These are phyloP conservation scores for Saguinus imperator DNA, from an alignment of 2,113 vertebrate species.

Conservation along the genomic window DNA sequence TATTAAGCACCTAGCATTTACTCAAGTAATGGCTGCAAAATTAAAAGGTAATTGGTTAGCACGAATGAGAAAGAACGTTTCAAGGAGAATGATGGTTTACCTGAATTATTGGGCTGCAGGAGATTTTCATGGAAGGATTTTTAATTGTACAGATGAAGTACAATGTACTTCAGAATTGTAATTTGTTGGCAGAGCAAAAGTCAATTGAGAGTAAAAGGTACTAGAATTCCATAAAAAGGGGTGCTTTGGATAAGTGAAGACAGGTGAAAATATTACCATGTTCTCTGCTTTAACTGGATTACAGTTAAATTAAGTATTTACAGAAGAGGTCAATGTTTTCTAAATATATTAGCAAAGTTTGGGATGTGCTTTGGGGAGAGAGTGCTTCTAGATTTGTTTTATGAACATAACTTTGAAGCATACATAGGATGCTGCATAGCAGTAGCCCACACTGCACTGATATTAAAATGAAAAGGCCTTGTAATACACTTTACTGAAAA, in stretches of 20 bases:
- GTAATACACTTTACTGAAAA: background rate
- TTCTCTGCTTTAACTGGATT: background rate
- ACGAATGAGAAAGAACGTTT: background rate
- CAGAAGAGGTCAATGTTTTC: background rate
- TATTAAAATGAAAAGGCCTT: rapidly evolving
- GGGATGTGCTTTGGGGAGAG: background rate
- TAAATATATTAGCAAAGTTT: rapidly evolving
- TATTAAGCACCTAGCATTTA: no score
- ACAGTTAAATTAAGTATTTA: rapidly evolving
- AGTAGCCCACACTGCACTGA: rapidly evolving
- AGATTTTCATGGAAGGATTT: background rate
- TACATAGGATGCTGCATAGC: rapidly evolving
- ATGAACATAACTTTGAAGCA: background rate
- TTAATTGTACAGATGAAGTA: background rate
- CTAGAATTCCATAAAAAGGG: background rate
- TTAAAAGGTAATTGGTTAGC: rapidly evolving
- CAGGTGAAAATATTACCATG: rapidly evolving
- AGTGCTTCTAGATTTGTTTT: background rate
- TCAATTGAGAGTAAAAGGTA: background rate
- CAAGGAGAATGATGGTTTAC: background rate
- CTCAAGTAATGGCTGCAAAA: background rate
- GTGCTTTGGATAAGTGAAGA: background rate
- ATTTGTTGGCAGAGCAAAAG: background rate
- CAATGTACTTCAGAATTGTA: background rate
- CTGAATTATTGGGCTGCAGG: background rate